Percentiles rank a stretch among this genome's conserved stretches.
These are phyloP conservation scores for Botia almorhae DNA, from an alignment of 2,797 vertebrate genomes.

Conservation along the genomic window DNA sequence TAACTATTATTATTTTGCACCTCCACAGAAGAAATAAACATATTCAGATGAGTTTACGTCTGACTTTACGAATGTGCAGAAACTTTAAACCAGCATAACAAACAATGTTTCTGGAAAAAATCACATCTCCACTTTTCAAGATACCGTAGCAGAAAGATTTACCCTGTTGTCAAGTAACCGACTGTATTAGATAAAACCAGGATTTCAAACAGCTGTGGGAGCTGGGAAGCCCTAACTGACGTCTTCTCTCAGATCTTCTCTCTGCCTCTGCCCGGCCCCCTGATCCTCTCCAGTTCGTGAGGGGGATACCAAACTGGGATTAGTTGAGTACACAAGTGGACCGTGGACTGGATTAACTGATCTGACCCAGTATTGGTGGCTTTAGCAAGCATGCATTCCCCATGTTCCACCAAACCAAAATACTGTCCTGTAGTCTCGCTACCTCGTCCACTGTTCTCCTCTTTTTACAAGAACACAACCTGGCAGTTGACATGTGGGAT, in stretches of 20 bases:
- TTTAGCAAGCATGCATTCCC: constrained; percentile 48
- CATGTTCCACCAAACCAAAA: constrained; percentile 56
- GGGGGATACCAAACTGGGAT: constrained; percentile 62
- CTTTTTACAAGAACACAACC: constrained; percentile 73
- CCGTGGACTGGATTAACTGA: constrained; percentile 69
- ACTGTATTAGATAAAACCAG: too few species aligned
- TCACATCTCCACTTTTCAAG: too few species aligned
- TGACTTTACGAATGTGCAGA: too few species aligned
- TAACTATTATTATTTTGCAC: too few species aligned
- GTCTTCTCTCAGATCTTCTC: background rate
- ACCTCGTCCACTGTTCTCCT: constrained; percentile 71
- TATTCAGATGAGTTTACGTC: too few species aligned
- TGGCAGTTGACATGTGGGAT: constrained; percentile 65
- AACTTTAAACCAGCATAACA: too few species aligned
- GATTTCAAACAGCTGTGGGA: too few species aligned
- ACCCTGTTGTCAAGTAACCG: too few species aligned
- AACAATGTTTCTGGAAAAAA: too few species aligned
- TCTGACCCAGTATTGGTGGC: constrained; percentile 53
- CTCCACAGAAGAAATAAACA: too few species aligned
- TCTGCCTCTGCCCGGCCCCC: constrained; percentile 54
- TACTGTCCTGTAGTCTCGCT: constrained; percentile 69
- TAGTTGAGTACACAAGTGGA: constrained; percentile 68
- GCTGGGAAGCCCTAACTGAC: too few species aligned
- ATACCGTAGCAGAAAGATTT: too few species aligned
- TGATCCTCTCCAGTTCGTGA: constrained; percentile 53